Evolutionary conservation across 2,888 invertebrate genomes (phyloP).

Genomic region (Sinohyriopsis cumingii): DNA sequence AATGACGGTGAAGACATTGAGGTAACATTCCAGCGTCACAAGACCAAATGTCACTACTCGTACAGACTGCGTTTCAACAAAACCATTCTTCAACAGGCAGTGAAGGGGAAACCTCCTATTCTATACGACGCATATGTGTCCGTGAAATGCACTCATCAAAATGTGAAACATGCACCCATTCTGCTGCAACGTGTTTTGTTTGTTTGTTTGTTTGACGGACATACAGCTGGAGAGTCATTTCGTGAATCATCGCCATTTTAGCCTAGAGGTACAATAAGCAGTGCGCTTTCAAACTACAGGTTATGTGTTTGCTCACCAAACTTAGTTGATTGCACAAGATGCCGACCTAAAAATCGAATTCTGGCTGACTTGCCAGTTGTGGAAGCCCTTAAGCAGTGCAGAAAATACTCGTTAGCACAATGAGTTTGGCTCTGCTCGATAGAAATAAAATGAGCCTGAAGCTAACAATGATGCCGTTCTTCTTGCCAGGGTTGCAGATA

Average conservation of each 20-base stretch:
- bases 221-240: background rate
- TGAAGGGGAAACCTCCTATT: no score
- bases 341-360: constrained; percentile 10
- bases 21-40: no score
- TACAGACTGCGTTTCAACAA: no score
- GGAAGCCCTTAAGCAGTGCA: constrained; percentile 27
- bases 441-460: background rate
- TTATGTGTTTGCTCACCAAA: constrained; percentile 18
- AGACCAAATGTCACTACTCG: no score
- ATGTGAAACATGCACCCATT: no score
- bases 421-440: constrained; percentile 8
- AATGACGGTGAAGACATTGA: no score
- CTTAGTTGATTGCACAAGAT: constrained; percentile 27
- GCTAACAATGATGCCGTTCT: constrained; percentile 16
- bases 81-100: no score
- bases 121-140: no score
- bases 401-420: constrained; percentile 27
- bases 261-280: constrained; percentile 6
- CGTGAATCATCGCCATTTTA: background rate
- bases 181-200: background rate
- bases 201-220: background rate
- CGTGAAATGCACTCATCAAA: no score
- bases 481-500: constrained; percentile 13
- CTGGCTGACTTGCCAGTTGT: constrained; percentile 13
- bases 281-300: constrained; percentile 12